A percentile compares a stretch with the other conserved stretches of the same genome.
These are phyloP conservation scores for Cydia fagiglandana DNA, from an alignment of 1,140 invertebrate species.

Conservation along the genomic window DNA sequence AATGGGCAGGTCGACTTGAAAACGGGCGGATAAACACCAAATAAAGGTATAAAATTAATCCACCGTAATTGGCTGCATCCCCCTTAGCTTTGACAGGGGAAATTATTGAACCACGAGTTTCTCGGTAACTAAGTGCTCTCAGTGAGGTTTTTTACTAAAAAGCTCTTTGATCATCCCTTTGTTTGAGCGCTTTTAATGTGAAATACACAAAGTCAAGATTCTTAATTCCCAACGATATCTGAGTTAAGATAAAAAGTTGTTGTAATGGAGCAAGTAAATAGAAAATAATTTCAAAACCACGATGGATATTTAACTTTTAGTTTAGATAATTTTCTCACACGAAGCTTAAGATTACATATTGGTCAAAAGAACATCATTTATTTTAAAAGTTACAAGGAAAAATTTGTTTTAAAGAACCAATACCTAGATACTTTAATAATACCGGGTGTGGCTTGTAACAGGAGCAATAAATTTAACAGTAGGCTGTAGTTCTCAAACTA, in stretches of 20 bases:
- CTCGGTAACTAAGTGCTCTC: background rate
- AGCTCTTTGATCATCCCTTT: conserved; percentile 1
- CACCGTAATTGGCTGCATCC: background rate
- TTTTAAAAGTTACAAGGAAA: no score
- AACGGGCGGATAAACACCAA: background rate
- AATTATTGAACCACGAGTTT: background rate
- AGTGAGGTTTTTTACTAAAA: background rate
- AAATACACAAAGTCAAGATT: conserved; percentile 5
- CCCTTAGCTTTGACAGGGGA: background rate
- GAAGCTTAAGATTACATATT: no score
- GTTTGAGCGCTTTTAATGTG: background rate
- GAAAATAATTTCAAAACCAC: no score
- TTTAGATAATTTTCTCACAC: no score
- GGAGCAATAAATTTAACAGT: no score
- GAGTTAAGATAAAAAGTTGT: background rate
- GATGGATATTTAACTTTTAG: no score
- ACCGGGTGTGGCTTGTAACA: no score
- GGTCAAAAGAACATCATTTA: no score
- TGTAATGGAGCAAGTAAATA: background rate
- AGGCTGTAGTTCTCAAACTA: no score
- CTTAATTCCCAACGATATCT: background rate
- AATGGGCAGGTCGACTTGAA: no score
- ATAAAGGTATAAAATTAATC: background rate
- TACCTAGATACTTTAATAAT: no score
- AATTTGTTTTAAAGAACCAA: no score